Base-by-base conservation (phyloP, 1,140 invertebrate species). In the Lerema accius region DNA sequence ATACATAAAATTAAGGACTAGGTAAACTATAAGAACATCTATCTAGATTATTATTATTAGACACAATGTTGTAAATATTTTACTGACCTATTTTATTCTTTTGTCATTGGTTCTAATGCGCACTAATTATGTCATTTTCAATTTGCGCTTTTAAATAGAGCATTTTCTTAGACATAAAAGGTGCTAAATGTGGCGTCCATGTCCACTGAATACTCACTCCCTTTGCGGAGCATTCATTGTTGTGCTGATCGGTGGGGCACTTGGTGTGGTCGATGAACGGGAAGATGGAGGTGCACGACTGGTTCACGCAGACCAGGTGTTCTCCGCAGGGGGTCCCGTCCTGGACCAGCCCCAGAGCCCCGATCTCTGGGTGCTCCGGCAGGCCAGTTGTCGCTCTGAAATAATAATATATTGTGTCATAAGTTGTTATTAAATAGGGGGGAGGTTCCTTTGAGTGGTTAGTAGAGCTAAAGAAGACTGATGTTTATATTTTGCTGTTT, bases 301-400 rank as follows among this genome's bases (percentile, higher is more conserved):
- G 97, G 93, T 98, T 98, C 61, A 98, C 93, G 92, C 97, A 98
- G 78, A 98, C 96, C 83, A 96, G 93, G 90, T 97, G 95, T 71
- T 97, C 95, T 23, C 96, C 96, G 85, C 97, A 98, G n/a, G 96
- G 95, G 15, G 97, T 97, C 6, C 97, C 97, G 91, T 98, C 97
- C 63, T 93, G 92, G 15, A 98, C 96, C 53, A 98, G 91, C 0
- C 97, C 96, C 73, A 95, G 91, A 37, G 94, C 93, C 4, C 94
- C 93, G 62, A 95, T 92, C 67, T 94, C 94, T 16, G 92, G 89
- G 42, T 93, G 92, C 49, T 93, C 94, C 42, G 93, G 92, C 62
- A 93, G 92, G 15, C 95, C 95, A 65, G 92, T 94, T 1, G 94
- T 95, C 7, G 95, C 93, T 86, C 95, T 96, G 89, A 14, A 80